Evolutionary conservation across 2,888 invertebrate genomes (phyloP).

Genomic region (Pecten maximus): DNA sequence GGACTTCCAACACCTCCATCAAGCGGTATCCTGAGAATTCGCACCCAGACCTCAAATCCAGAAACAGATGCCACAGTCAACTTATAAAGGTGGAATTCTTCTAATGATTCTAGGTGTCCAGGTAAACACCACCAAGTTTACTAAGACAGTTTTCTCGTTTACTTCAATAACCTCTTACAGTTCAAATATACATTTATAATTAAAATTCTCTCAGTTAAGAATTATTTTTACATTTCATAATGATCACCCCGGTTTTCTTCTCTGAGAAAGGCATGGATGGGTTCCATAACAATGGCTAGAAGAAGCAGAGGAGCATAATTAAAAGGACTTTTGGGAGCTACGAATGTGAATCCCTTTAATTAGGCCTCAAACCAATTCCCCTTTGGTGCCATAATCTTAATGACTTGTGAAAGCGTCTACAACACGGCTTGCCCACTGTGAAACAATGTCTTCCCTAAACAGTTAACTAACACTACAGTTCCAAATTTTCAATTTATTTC

Average conservation of each 20-base stretch:
- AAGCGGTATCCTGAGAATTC: background rate
- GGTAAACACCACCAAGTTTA: background rate
- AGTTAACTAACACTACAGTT: slow-evolving; percentile 17
- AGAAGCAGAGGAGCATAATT: background rate
- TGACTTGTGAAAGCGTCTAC: slow-evolving; percentile 24
- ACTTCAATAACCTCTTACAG: slow-evolving; percentile 6
- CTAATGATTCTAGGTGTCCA: background rate
- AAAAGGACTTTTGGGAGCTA: slow-evolving; percentile 27
- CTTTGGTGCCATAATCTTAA: slow-evolving; percentile 32
- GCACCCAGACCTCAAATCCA: slow-evolving; percentile 9
- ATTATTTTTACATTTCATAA: slow-evolving; percentile 3
- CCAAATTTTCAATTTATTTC: slow-evolving; percentile 30
- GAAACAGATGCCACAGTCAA: slow-evolving; percentile 6
- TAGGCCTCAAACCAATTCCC: slow-evolving; percentile 32
- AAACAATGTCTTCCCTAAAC: slow-evolving; percentile 25
- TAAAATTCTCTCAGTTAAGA: background rate
- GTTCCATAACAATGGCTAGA: background rate
- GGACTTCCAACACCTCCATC: slow-evolving; percentile 14
- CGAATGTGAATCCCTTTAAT: slow-evolving; percentile 13
- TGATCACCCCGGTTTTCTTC: background rate
- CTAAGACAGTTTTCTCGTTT: background rate
- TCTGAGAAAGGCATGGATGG: background rate
- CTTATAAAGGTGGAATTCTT: slow-evolving; percentile 4
- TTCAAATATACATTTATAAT: background rate
- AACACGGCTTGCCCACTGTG: slow-evolving; percentile 30